Evolutionary conservation across 2,113 vertebrate species (phyloP).

Genomic region (Camarhynchus parvulus): DNA sequence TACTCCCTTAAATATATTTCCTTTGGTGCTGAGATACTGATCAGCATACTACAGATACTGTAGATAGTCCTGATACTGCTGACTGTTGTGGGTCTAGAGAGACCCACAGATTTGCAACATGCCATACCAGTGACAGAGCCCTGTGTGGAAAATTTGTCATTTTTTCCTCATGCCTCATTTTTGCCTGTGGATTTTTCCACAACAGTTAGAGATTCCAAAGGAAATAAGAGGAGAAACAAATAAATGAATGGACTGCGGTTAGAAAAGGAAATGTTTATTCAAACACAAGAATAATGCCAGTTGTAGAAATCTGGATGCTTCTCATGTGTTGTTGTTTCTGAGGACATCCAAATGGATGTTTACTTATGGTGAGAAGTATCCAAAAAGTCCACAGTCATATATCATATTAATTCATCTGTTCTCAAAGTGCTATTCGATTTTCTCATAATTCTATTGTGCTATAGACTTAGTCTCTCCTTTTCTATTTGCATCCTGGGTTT

Average conservation of each 20-base stretch:
- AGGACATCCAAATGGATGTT: neutral
- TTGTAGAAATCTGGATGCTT: constrained; percentile 7
- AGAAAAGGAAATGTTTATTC: constrained; percentile 57
- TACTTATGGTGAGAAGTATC: neutral
- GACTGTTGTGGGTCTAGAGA: neutral
- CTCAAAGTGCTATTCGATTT: neutral
- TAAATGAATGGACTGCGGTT: constrained; percentile 21
- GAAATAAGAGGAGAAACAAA: constrained; percentile 48
- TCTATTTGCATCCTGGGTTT: neutral
- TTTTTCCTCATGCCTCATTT: neutral
- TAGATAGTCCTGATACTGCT: neutral
- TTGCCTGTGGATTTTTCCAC: constrained; percentile 53
- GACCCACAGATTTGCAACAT: neutral
- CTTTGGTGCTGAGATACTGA: neutral
- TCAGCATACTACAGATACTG: neutral
- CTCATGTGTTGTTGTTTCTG: neutral
- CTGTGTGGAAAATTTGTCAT: constrained; percentile 28
- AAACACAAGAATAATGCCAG: constrained; percentile 38
- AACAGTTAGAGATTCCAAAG: constrained; percentile 52
- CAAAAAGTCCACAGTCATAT: neutral
- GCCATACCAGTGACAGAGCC: neutral
- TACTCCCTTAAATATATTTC: neutral
- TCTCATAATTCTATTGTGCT: neutral
- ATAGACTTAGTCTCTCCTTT: neutral
- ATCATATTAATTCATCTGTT: neutral